phyloP scores from a whole-genome alignment of 2,113 vertebrate genomes.

The Clarias macrocephalus region DNA sequence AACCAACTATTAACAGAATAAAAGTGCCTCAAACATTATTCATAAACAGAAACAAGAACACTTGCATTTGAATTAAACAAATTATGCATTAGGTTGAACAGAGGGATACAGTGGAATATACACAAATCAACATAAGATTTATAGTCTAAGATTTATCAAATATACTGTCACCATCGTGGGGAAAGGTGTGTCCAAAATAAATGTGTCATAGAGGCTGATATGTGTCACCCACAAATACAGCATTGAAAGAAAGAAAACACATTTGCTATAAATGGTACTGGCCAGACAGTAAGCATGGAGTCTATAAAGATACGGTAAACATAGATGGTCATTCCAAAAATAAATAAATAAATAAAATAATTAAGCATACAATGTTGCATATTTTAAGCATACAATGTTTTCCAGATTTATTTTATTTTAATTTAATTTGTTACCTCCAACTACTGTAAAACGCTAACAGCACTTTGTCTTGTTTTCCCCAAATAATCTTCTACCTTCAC shows the following conservation, averaged over 20 bases:
- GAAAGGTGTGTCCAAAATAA: background rate
- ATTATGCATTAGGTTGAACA: background rate
- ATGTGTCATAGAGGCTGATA: background rate
- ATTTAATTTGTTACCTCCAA: background rate
- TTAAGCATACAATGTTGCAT: no score
- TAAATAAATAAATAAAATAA: no score
- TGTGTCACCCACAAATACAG: background rate
- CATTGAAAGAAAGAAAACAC: background rate
- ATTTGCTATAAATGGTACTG: background rate
- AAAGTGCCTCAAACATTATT: background rate
- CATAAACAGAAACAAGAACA: background rate
- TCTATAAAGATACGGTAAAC: background rate
- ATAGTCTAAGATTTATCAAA: background rate
- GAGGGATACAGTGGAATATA: background rate
- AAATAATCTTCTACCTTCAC: background rate
- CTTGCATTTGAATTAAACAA: background rate
- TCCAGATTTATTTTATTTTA: no score
- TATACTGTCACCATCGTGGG: background rate
- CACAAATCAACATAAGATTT: background rate
- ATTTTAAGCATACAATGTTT: no score
- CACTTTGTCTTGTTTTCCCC: background rate
- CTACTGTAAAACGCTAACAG: background rate
- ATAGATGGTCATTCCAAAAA: background rate
- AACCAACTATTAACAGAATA: background rate
- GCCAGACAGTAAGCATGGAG: background rate